phyloP scores from a whole-genome alignment of 1,140 invertebrate genomes.

The Bombyx mandarina region DNA sequence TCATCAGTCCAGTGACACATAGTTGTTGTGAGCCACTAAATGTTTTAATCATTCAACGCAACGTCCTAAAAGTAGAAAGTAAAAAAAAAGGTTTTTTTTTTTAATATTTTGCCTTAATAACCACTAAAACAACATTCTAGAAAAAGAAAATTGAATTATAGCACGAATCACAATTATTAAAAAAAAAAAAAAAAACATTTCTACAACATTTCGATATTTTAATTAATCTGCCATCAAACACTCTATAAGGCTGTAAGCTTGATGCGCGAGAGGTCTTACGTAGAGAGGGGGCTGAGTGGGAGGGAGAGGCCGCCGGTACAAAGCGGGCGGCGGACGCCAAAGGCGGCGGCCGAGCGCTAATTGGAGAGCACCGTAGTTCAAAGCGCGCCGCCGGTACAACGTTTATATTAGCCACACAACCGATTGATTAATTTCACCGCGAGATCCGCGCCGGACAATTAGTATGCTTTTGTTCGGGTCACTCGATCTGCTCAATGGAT shows the following conservation, averaged over 20 bases:
- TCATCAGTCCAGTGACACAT: no score
- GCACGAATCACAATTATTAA: no score
- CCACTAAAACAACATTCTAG: no score
- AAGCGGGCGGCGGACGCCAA: slow-evolving; percentile 54
- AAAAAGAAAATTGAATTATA: no score
- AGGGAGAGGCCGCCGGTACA: slow-evolving; percentile 19
- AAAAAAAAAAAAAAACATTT: slow-evolving; percentile 6
- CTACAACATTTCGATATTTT: slow-evolving; percentile 1
- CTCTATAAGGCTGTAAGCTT: background rate
- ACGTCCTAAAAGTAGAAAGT: no score
- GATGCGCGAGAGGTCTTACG: slow-evolving; percentile 10
- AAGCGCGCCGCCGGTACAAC: slow-evolving; percentile 52
- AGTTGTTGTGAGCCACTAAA: no score
- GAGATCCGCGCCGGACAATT: slow-evolving; percentile 54
- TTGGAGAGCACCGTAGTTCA: slow-evolving; percentile 58
- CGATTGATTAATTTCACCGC: slow-evolving; percentile 61
- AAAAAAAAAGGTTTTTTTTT: no score
- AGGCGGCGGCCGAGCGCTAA: slow-evolving; percentile 60
- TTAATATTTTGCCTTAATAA: background rate
- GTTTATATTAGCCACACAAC: slow-evolving; percentile 59
- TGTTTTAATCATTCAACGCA: no score
- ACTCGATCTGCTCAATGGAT: slow-evolving; percentile 4
- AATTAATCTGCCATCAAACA: slow-evolving; percentile 1
- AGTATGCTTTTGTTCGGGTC: slow-evolving; percentile 48
- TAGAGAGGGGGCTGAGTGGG: slow-evolving; percentile 13